A percentile compares a stretch with the other conserved stretches of the same genome.
These are phyloP conservation scores for Macroteleia sp. DNA, from an alignment of 2,888 invertebrate species.

Conservation along the genomic window DNA sequence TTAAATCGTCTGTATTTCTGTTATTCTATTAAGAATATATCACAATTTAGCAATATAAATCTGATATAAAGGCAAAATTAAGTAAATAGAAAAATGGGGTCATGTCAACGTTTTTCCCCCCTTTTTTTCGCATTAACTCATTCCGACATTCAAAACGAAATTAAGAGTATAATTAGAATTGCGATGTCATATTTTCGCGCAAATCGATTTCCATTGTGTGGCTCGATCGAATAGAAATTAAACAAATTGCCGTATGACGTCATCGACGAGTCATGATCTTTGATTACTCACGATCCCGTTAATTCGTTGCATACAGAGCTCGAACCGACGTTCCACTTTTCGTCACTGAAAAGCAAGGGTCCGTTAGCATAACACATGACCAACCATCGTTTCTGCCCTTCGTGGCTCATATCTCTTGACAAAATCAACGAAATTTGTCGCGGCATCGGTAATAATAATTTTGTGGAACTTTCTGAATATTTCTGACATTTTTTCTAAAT, in stretches of 20 bases:
- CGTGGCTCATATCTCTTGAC: constrained; percentile 2
- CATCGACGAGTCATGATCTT: constrained; percentile 18
- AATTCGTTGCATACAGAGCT: background rate
- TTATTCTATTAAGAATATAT: no score
- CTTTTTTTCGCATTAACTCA: no score
- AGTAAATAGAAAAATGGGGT: no score
- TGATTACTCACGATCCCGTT: constrained; percentile 37
- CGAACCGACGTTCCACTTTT: constrained; percentile 16
- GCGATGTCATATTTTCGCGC: background rate
- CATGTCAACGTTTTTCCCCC: no score
- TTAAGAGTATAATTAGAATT: background rate
- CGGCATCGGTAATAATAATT: no score
- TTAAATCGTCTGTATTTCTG: no score
- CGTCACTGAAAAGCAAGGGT: constrained; percentile 22
- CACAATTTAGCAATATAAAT: no score
- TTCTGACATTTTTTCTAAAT: no score
- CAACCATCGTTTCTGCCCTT: constrained; percentile 31
- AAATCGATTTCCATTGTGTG: background rate
- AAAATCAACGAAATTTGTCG: no score
- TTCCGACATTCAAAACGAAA: no score
- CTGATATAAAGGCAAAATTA: no score
- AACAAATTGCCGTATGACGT: constrained; percentile 7
- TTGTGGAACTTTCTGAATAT: no score
- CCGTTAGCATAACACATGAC: constrained; percentile 29
- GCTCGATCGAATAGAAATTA: background rate